Conservation (phyloP, 2,113 vertebrate species). For the Eidolon helvum region DNA sequence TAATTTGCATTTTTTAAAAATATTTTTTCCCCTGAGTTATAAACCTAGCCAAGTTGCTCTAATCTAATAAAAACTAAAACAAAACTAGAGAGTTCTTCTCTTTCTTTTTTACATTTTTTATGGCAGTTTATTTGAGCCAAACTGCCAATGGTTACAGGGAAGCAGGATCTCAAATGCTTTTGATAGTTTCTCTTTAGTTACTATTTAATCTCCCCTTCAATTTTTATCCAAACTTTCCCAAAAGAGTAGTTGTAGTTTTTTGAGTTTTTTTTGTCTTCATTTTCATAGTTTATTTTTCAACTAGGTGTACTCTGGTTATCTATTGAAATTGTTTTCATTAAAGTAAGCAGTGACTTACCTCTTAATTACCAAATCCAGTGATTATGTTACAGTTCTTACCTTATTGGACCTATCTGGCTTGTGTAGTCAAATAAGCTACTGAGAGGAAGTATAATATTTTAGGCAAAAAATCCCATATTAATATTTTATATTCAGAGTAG, state of each 20-base stretch:
- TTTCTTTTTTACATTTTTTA: too few species aligned
- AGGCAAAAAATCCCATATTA: constrained; percentile 24
- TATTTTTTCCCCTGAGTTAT: not conserved
- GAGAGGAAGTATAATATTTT: constrained; percentile 1
- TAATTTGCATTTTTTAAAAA: not conserved
- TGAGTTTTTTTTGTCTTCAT: not conserved
- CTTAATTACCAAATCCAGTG: not conserved
- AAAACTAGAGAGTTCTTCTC: not conserved
- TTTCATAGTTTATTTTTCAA: constrained; percentile 30
- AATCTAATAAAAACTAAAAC: not conserved
- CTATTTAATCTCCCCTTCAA: not conserved
- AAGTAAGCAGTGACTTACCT: not conserved
- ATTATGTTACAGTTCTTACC: constrained; percentile 23
- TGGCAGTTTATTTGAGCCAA: too few species aligned
- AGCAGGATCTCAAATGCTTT: too few species aligned
- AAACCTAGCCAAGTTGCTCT: not conserved
- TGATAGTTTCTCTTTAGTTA: not conserved
- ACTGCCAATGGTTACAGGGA: too few species aligned
- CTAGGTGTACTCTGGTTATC: not conserved
- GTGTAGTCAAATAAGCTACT: constrained; percentile 23
- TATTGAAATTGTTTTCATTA: not conserved
- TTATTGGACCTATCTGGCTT: not conserved
- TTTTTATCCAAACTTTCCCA: not conserved
- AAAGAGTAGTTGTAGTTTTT: not conserved
- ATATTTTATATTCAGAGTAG: constrained; percentile 32